A percentile compares a stretch with the other conserved stretches of the same genome.
These are phyloP conservation scores for Crenuchus spilurus DNA, from an alignment of 2,797 vertebrate genomes.

Conservation along the genomic window DNA sequence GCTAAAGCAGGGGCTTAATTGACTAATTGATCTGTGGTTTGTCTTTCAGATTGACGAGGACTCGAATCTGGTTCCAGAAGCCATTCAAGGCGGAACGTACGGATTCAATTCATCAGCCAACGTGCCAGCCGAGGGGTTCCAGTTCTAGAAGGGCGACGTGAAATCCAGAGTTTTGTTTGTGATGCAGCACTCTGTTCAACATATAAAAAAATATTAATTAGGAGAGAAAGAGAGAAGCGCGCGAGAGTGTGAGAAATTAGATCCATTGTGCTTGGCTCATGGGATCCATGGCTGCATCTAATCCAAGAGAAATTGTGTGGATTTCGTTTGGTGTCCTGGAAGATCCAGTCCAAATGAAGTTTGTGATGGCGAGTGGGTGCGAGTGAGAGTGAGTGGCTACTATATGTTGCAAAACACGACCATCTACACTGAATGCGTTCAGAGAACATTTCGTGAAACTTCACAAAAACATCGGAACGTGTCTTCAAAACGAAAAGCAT, in stretches of 20 bases:
- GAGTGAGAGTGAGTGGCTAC: slow-evolving; percentile 99
- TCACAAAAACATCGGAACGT: slow-evolving; percentile 85
- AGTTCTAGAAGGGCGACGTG: slow-evolving; percentile 91
- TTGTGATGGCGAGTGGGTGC: slow-evolving; percentile 99
- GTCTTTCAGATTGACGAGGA: slow-evolving; percentile 92
- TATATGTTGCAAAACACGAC: slow-evolving; percentile 84
- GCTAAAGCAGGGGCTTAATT: neutral
- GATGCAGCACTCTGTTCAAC: slow-evolving; percentile 97
- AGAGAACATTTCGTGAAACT: slow-evolving; percentile 81
- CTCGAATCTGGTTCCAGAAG: slow-evolving; percentile 94
- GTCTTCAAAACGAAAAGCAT: slow-evolving; percentile 78
- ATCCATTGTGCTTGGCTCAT: slow-evolving; percentile 99
- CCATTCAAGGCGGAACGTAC: slow-evolving; percentile 97
- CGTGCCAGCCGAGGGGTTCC: slow-evolving; percentile 98
- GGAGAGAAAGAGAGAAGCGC: slow-evolving; percentile 77
- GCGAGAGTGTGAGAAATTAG: slow-evolving; percentile 91
- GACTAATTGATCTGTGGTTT: neutral
- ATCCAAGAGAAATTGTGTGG: slow-evolving; percentile 97
- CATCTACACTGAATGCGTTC: slow-evolving; percentile 95
- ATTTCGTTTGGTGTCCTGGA: slow-evolving; percentile 97
- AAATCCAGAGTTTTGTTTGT: slow-evolving; percentile 92
- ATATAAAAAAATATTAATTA: slow-evolving; percentile 73
- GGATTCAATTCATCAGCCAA: slow-evolving; percentile 99
- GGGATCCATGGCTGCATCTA: slow-evolving; percentile 99
- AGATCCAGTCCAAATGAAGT: slow-evolving; percentile 96